Percentiles rank a stretch among this genome's conserved stretches.
Evolutionary conservation across 2,888 invertebrate genomes (phyloP).

Genomic region (Eupithecia tripunctaria): DNA sequence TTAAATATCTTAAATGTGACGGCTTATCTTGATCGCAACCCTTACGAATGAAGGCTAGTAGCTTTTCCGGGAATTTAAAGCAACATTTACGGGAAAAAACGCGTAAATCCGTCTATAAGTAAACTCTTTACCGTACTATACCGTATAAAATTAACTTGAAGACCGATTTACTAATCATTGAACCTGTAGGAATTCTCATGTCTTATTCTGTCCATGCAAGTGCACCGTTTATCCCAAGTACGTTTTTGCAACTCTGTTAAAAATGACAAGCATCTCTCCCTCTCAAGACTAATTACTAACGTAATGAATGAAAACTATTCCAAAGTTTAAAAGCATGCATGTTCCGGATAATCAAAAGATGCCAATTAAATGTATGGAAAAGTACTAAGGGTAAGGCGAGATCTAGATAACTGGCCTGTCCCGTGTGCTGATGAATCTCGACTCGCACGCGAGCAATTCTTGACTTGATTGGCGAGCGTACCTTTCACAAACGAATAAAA

Average conservation of each 20-base stretch:
- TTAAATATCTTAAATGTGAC: conserved; percentile 83
- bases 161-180: background rate
- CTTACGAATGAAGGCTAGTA: conserved; percentile 28
- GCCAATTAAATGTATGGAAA: conserved; percentile 65
- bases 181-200: conserved; percentile 1
- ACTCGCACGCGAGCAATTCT: conserved; percentile 66
- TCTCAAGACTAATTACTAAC: conserved; percentile 19
- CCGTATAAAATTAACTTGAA: background rate
- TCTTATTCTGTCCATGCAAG: background rate
- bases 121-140: background rate
- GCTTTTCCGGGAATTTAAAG: conserved; percentile 18
- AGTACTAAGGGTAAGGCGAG: conserved; percentile 55
- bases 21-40: conserved; percentile 74
- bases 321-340: conserved; percentile 40
- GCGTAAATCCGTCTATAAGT: background rate
- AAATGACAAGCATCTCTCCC: conserved; percentile 14
- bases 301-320: conserved; percentile 41
- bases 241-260: conserved; percentile 1
- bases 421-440: conserved; percentile 61
- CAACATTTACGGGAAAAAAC: background rate
- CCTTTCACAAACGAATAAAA: conserved; percentile 39
- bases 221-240: background rate
- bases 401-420: conserved; percentile 68
- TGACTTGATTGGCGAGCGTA: conserved; percentile 46
- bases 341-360: conserved; percentile 58